Evolutionary conservation across 2,113 vertebrate genomes (phyloP), one percentile per base, ranked within the genome.

Genomic region (Heliornis fulica): DNA sequence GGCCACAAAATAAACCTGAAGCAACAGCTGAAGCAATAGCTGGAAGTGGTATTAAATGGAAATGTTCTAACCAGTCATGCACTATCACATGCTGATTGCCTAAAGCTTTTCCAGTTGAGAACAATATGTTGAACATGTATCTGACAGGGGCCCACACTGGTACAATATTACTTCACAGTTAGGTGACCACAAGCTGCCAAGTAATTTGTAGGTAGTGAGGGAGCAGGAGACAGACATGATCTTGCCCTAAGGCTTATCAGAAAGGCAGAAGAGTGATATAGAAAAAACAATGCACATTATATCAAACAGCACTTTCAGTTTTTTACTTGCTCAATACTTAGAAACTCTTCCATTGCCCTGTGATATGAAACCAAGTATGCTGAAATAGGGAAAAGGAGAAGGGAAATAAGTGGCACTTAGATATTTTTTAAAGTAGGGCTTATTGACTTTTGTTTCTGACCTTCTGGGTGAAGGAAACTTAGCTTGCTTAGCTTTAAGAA

Each of bases 81-180:
- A 34, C 25, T 59, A 32, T 53, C 50, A 53, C 34, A 80, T 41
- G 57, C 66, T 59, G 59, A 63, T 43, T 0, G 51, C 91, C 26
- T 11, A 76, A 81, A 93, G 80, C 72, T 83, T 90, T 90, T 89
- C 56, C 64, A 84, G 86, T 78, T 71, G 68, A 89, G 76, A 90
- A 91, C 68, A 93, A 23, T 46, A 51, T 20, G 14, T 41, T 75
- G 76, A 92, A 64, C 60, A 60, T 22, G 15, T 59, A 51, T 83
- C 88, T 94, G 72, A 89, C 68, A 87, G 80, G 78, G 34, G 10
- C 61, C 32, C n/a, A 64, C 51, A 15, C 0, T 75, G 56, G 56
- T 89, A 63, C 26, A 70, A 48, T 70, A 89, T 86, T 61, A 66
- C 68, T 96, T 81, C 93, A 93, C 72, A 95, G 89, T 74, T 78